Percentiles rank a stretch among this genome's conserved stretches.
phyloP scores from a whole-genome alignment of 2,113 vertebrate species.

The Hippolais icterina region DNA sequence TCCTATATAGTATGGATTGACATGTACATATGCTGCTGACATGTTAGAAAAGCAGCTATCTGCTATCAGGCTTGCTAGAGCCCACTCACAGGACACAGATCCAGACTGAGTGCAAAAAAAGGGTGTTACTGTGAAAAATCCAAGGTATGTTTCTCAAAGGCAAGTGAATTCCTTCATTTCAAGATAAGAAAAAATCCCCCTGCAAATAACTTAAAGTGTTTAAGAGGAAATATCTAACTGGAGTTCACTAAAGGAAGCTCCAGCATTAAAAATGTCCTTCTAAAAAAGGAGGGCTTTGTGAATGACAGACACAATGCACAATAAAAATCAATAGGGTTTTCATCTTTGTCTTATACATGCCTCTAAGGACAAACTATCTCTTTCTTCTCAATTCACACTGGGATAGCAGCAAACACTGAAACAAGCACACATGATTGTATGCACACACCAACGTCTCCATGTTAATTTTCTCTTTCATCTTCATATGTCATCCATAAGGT shows the following conservation, averaged over 20 bases:
- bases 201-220: not conserved
- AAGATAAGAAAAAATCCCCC: not conserved
- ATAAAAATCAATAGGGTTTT: not conserved
- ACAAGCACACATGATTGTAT: not conserved
- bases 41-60: not conserved
- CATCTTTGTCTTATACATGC: not conserved
- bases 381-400: not conserved
- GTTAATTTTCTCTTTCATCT: not conserved
- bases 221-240: not conserved
- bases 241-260: not conserved
- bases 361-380: not conserved
- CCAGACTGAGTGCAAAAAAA: not conserved
- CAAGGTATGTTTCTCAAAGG: not conserved
- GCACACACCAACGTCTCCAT: not conserved
- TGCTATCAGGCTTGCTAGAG: not conserved
- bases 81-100: not conserved
- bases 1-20: not conserved
- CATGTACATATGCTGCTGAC: slow-evolving; percentile 32
- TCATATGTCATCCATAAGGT: not conserved
- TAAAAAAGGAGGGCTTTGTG: not conserved
- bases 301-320: not conserved
- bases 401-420: not conserved
- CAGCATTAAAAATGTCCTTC: not conserved
- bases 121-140: not conserved
- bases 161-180: not conserved